Evolutionary conservation across 1,140 invertebrate species (phyloP), one percentile per base, ranked within the genome.

Genomic region (Laupala kohalensis): DNA sequence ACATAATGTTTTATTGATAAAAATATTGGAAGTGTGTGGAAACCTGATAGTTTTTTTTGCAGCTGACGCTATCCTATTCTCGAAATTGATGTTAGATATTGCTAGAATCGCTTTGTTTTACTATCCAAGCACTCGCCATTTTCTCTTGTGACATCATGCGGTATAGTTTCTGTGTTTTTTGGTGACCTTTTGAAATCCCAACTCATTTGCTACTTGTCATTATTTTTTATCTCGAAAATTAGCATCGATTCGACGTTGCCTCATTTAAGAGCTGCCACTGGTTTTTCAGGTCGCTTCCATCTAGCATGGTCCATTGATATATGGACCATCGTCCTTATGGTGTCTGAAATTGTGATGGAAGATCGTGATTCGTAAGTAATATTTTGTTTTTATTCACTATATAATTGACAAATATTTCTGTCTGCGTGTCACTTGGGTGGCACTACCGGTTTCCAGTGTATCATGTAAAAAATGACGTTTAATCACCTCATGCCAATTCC

Each of bases 311-410:
- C 30, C 65, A 71, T 27, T 65, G 64, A 72, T 72, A 25, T 68
- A 72, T 72, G 71, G 71, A 69, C 71, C 65, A 15, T 68, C 71
- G 71, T 69, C 67, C 71, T 28, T 72, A 69, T 72, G 71, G 71
- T 72, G 71, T 72, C 71, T 72, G 71, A 72, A 68, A 67, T 69
- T 25, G 71, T 72, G 15, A 72, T 72, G 71, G 71, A 72, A 72
- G 71, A 72, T 67, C 71, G 71, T 23, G 37, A 64, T 63, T 70
- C 69, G 69, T 70, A 70, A 70, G 69, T 70, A 37, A 19, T 25
- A 0, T 53, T 9, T 19, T 53, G 19, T 19, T 53, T 53, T 53
- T n/a, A n/a, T 53, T 53, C 37, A 53, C 4, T 1, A 19, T 13
- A 53, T 53, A 19, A 53, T 13, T 53, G 37, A n/a, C n/a, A n/a